phyloP scores from a whole-genome alignment of 2,888 invertebrate species.

The Drosophila koepferae region DNA sequence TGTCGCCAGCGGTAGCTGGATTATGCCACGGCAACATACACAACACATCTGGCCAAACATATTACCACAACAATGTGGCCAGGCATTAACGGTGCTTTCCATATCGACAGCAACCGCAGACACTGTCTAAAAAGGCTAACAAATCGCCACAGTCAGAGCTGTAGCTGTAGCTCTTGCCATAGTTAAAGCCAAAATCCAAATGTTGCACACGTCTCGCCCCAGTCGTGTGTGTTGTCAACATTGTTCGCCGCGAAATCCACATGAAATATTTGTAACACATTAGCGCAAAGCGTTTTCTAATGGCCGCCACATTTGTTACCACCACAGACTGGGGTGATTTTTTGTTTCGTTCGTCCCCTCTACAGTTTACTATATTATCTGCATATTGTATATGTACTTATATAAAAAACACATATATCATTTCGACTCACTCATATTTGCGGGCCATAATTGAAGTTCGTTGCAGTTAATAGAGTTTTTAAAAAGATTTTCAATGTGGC shows the following conservation, averaged over 20 bases:
- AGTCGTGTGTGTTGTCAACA: constrained; percentile 32
- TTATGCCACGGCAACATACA: constrained; percentile 40
- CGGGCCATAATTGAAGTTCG: constrained; percentile 42
- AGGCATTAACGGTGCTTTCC: constrained; percentile 74
- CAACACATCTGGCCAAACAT: constrained; percentile 63
- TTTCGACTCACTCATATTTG: constrained; percentile 38
- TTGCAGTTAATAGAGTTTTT: constrained; percentile 59
- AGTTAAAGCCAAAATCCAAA: constrained; percentile 19
- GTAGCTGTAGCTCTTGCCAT: constrained; percentile 21
- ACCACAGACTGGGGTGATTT: constrained; percentile 48
- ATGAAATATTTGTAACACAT: constrained; percentile 80
- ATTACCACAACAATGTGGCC: constrained; percentile 77
- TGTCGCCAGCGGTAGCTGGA: constrained; percentile 57
- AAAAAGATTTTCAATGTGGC: constrained; percentile 8
- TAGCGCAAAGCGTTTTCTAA: constrained; percentile 77
- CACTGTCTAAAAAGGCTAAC: constrained; percentile 45
- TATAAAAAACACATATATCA: constrained; percentile 56
- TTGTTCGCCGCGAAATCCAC: constrained; percentile 44
- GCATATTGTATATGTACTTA: constrained; percentile 22
- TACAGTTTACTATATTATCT: constrained; percentile 1
- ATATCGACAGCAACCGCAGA: constrained; percentile 33
- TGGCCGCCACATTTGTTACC: constrained; percentile 68
- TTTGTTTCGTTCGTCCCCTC: not conserved
- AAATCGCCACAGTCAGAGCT: constrained; percentile 32
- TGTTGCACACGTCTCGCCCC: constrained; percentile 23